Evolutionary conservation across 1,140 invertebrate genomes (phyloP), one percentile per base, ranked within the genome.

Genomic region (Rhagoletis pomonella): DNA sequence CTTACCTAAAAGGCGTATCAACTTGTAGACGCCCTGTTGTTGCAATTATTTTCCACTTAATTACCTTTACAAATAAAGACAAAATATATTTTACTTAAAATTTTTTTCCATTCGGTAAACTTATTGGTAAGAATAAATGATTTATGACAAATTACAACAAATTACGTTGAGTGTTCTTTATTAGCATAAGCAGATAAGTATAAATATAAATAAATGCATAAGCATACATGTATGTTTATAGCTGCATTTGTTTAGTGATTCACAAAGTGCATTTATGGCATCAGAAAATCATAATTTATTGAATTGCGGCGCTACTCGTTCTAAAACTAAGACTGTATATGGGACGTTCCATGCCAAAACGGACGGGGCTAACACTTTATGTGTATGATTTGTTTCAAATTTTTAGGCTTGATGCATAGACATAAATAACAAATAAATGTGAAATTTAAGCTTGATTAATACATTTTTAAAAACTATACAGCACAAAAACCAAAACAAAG

Each of bases 21-120:
- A 81, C 19, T 17, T 81, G 73, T 81, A 19, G 47, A 81, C 73
- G 73, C 73, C 47, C 73, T 81, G 73, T 42, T 55, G 73, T 81
- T 81, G 69, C 42, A 47, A 73, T 73, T 73, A 73, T 73, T 73
- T 81, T 55, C 10, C 73, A 81, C 73, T 81, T 55, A 81, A 81
- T 81, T 81, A 55, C 9, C n/a, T 29, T 55, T 29, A 55, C 73
- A 81, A 81, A 50, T 7, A 81, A 5, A n/a, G 19, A 42, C 12
- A 67, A 67, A 67, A 7, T 6, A 67, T 29, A 14, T 14, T 67
- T 29, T 4, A 67, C 64, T 39, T 29, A 17, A n/a, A 19, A 6
- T 29, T 39, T 19, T 39, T 67, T 1, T 19, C 64, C 29, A 5
- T 39, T 9, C 10, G n/a, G 64, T 39, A 39, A 4, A 67, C 29